Base-by-base conservation (phyloP, 2,888 invertebrate genomes). In the Craniophora ligustri region DNA sequence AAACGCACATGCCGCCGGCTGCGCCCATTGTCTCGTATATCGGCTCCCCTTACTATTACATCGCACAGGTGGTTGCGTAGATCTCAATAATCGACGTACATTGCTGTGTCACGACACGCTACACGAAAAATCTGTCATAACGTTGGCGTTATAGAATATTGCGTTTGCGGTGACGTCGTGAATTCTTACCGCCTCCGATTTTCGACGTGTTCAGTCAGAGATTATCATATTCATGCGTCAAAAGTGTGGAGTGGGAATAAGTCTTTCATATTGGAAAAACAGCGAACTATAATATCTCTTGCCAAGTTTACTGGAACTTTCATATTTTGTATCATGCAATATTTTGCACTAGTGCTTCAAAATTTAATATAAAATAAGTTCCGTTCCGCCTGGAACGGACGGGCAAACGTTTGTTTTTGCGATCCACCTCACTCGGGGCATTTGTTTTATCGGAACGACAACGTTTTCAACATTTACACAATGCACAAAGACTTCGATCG, bases 151-250 rank as follows among this genome's bases (percentile, higher is more conserved):
- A 76, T 61, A 68, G 67, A 73, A 75, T 78, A 76, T 78, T 73
- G 63, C 69, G 65, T 75, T 76, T 68, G 70, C 62, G 60, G 61
- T 49, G 47, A 53, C 58, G 63, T 72, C 69, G 73, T 64, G 65
- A 76, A 73, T 74, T 67, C 61, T 72, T 67, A 44, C 49, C 75
- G 73, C 74, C 75, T 79, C 75, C 54, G 70, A 69, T 72, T 67
- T 70, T 63, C 57, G 57, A 74, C 72, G 63, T 76, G 66, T 74
- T 78, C 57, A 42, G 62, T 78, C 57, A 42, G 62, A 70, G 79
- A 81, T 81, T 82, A 82, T 75, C 78, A 80, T 82, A 79, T 80
- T 76, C 75, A 75, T 74, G 75, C 78, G 73, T 72, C 76, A 76
- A 73, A 56, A 45, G n/a, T 34, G 42, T 44, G 42, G 53, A 56